Conservation (phyloP, 2,888 invertebrate species). For the Lasius fuliginosus region DNA sequence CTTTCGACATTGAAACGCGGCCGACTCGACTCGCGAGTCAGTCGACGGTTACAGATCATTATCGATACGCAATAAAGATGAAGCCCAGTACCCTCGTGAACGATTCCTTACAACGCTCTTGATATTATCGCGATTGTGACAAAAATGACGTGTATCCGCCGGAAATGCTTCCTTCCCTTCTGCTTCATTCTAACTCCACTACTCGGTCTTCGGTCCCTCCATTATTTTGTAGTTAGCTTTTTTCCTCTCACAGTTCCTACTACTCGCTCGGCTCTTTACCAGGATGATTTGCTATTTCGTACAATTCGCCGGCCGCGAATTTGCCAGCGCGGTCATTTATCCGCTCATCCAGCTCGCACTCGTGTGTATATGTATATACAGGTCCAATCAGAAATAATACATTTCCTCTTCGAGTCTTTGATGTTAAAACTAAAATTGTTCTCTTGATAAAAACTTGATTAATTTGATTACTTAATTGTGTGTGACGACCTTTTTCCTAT, state of each 20-base stretch:
- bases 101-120: conserved; percentile 80
- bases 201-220: conserved; percentile 70
- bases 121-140: conserved; percentile 85
- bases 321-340: conserved; percentile 45
- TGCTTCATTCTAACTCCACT: conserved; percentile 65
- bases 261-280: conserved; percentile 65
- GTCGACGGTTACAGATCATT: conserved; percentile 84
- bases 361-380: neutral
- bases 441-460: neutral
- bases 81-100: conserved; percentile 64
- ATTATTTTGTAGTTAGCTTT: conserved; percentile 83
- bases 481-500: neutral
- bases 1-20: conserved; percentile 22
- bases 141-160: conserved; percentile 86
- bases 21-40: conserved; percentile 51
- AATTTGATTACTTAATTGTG: neutral
- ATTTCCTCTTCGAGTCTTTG: neutral
- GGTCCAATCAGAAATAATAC: conserved; percentile 8
- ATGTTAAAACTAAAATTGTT: neutral
- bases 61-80: conserved; percentile 84
- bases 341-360: conserved; percentile 37
- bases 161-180: conserved; percentile 81
- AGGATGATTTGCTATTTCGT: conserved; percentile 82
- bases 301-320: conserved; percentile 57
- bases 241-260: conserved; percentile 68